These are phyloP conservation scores for Dicrurus megarhynchus DNA, from an alignment of 2,113 vertebrate species.

Conservation along the genomic window DNA sequence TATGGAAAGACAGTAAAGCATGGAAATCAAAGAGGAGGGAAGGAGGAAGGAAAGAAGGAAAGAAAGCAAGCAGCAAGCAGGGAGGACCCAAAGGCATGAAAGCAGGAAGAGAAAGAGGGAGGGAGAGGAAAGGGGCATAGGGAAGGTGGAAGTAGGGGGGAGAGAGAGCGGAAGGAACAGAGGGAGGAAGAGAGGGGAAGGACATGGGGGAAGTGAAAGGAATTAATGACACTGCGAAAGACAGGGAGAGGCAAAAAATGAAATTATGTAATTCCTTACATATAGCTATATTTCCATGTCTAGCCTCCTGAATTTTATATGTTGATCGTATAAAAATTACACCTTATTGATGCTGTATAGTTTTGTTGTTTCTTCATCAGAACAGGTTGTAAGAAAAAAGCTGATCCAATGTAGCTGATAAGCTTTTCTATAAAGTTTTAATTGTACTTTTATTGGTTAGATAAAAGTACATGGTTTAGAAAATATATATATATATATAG, in stretches of 20 bases:
- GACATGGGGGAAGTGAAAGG: not conserved
- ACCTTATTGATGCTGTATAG: not conserved
- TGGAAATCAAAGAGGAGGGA: not conserved
- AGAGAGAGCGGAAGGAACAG: not conserved
- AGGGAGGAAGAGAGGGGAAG: not conserved
- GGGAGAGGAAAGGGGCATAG: not conserved
- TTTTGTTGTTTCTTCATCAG: not conserved
- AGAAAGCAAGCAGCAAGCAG: not conserved
- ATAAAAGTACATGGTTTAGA: not conserved
- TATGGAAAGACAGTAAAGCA: not conserved
- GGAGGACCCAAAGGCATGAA: not conserved
- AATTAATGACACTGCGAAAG: not conserved
- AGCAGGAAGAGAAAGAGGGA: not conserved
- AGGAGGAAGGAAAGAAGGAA: not conserved
- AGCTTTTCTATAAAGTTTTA: not conserved
- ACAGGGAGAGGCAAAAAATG: not conserved
- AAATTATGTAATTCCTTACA: not conserved
- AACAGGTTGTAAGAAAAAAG: not conserved
- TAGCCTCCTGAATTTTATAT: not conserved
- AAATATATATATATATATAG: not conserved
- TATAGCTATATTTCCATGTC: not conserved
- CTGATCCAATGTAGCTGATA: not conserved
- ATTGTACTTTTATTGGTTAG: not conserved
- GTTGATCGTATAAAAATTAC: not conserved
- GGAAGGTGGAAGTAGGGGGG: fast-evolving